These are phyloP conservation scores for Enchytraeus crypticus DNA, from an alignment of 2,888 invertebrate species.

Conservation along the genomic window DNA sequence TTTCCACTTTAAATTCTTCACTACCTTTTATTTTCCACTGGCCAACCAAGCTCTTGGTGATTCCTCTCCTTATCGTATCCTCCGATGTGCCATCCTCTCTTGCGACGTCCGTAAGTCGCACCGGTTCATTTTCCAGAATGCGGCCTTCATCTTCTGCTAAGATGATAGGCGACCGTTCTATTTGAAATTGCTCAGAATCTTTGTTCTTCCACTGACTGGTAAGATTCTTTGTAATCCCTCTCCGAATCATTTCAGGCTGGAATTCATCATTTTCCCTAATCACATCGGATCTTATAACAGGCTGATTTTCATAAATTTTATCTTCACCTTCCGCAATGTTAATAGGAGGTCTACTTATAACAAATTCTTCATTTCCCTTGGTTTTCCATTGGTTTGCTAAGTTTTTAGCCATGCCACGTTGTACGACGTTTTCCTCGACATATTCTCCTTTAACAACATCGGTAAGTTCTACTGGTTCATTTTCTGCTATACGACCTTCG, in stretches of 20 bases:
- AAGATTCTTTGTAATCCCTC: slow-evolving; percentile 6
- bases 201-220: neutral
- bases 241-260: neutral
- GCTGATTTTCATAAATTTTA: slow-evolving; percentile 10
- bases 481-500: neutral
- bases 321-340: neutral
- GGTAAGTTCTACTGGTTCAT: neutral
- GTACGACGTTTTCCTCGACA: neutral
- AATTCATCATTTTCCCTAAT: neutral
- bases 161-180: neutral
- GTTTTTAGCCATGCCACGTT: neutral
- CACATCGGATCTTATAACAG: slow-evolving; percentile 4
- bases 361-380: neutral
- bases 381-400: neutral
- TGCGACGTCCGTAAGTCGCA: neutral
- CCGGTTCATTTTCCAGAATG: slow-evolving; percentile 5
- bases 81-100: neutral
- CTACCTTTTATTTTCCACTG: slow-evolving; percentile 1
- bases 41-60: neutral
- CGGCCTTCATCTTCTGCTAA: neutral
- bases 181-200: neutral
- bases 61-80: slow-evolving; percentile 4
- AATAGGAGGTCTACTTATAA: neutral
- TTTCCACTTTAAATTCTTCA: neutral
- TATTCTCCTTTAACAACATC: neutral